Percentiles rank a stretch among this genome's conserved stretches.
These are phyloP conservation scores for Corythornis cristatus DNA, from an alignment of 2,113 vertebrate species.

Conservation along the genomic window DNA sequence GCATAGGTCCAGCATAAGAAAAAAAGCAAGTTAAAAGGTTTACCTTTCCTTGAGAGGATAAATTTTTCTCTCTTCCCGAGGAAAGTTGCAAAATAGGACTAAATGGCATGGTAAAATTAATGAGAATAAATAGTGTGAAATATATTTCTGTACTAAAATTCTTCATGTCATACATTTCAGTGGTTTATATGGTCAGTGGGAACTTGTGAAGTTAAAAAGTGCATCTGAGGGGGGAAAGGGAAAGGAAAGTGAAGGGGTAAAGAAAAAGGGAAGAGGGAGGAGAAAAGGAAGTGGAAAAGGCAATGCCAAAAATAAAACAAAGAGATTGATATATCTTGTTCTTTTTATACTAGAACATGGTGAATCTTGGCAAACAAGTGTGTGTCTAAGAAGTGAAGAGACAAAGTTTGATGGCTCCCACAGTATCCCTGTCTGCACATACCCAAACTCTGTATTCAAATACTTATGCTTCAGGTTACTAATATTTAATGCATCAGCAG, in stretches of 20 bases:
- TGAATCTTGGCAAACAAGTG: background rate
- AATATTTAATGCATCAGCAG: background rate
- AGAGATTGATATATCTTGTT: background rate
- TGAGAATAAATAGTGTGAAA: slow-evolving; percentile 26
- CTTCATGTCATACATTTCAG: background rate
- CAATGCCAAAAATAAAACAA: background rate
- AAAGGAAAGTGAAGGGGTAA: background rate
- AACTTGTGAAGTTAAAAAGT: background rate
- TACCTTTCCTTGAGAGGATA: background rate
- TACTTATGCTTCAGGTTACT: background rate
- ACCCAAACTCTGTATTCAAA: background rate
- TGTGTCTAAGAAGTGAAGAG: background rate
- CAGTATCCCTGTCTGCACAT: background rate
- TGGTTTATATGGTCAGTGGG: background rate
- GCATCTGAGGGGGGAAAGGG: background rate
- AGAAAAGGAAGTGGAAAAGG: background rate
- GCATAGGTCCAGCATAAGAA: background rate
- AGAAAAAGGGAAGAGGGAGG: background rate
- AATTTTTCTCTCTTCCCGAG: background rate
- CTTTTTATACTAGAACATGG: background rate
- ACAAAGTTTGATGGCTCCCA: background rate
- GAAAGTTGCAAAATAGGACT: background rate
- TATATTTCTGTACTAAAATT: slow-evolving; percentile 19
- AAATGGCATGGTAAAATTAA: slow-evolving; percentile 4
- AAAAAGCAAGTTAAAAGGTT: background rate